Percentiles rank a stretch among this genome's conserved stretches.
phyloP scores from a whole-genome alignment of 2,888 invertebrate species.

The Ectobius pallidus region DNA sequence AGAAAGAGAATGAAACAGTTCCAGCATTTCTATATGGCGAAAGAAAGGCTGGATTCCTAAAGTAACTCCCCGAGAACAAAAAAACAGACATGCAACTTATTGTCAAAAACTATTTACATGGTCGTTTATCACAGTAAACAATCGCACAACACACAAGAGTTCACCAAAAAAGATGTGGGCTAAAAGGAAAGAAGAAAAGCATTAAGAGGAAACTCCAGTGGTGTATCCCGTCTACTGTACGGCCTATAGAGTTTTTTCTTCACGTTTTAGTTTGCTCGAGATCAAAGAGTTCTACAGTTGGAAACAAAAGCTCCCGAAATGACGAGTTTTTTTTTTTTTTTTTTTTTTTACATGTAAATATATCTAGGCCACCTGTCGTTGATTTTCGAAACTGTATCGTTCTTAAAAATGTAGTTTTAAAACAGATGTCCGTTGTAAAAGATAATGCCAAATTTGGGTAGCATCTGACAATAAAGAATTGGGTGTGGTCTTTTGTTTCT shows the following conservation, averaged over 20 bases:
- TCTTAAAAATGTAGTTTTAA: neutral
- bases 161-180: neutral
- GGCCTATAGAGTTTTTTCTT: neutral
- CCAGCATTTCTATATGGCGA: neutral
- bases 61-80: neutral
- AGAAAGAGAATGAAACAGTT: neutral
- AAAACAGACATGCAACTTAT: conserved; percentile 15
- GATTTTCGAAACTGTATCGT: neutral
- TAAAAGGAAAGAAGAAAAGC: neutral
- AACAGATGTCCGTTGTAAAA: neutral
- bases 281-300: neutral
- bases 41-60: conserved; percentile 1
- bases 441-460: neutral
- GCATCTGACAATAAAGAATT: neutral
- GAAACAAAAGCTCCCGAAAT: neutral
- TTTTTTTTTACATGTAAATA: neutral
- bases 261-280: neutral
- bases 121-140: conserved; percentile 31
- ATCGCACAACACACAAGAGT: conserved; percentile 12
- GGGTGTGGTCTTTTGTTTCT: no score
- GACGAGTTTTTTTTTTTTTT: neutral
- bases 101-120: conserved; percentile 29
- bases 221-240: neutral
- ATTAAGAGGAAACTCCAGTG: neutral
- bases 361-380: neutral